Base-by-base conservation (phyloP, 2,113 vertebrate genomes). In the Aphelocoma coerulescens region DNA sequence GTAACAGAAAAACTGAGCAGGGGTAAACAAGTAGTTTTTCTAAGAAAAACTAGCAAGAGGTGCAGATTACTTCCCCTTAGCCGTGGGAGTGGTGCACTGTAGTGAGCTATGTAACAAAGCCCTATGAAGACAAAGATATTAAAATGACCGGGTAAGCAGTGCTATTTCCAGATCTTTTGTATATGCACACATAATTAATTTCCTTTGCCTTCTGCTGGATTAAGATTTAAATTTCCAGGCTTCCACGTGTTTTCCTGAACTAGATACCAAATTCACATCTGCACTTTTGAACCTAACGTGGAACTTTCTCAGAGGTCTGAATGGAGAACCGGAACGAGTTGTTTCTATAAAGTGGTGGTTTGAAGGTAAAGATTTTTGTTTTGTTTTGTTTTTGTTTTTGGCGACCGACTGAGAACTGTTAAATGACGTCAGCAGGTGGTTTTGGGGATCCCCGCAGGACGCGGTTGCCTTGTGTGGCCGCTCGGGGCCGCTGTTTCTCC, bases 401-500 rank as follows among this genome's bases (percentile, higher is more conserved):
- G 32, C 32, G 6, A 13, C 30, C 6, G 16, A 7, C 8, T 8
- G 43, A 28, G 37, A 48, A 0, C 15, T 35, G 7, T 17, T 30
- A 4, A 51, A 4, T 11, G 57, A 16, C 13, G 37, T 5, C 49
- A 35, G 49, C 7, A 3, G 41, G 46, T 2, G 35, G 2, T 73
- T 69, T 46, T 9, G 46, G 26, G 59, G 51, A 43, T 30, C 7
- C 33, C 24, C 21, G 59, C 59, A 6, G 61, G 52, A 16, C 43
- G 16, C 14, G 55, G 16, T 21, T 69, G 76, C 30, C 32, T 16
- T 0, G 10, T 7, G 9, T 6, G 77, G 32, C 95, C 97, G 90
- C 97, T 94, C 66, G 98, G 80, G 95, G 98, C 85, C 97, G 97
- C 96, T 98, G 66, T 96, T 96, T 68, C 89, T 39, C 96, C 94